Evolutionary conservation across 2,888 invertebrate genomes (phyloP), one percentile per base, ranked within the genome.

Genomic region (Agriopis aurantiaria): DNA sequence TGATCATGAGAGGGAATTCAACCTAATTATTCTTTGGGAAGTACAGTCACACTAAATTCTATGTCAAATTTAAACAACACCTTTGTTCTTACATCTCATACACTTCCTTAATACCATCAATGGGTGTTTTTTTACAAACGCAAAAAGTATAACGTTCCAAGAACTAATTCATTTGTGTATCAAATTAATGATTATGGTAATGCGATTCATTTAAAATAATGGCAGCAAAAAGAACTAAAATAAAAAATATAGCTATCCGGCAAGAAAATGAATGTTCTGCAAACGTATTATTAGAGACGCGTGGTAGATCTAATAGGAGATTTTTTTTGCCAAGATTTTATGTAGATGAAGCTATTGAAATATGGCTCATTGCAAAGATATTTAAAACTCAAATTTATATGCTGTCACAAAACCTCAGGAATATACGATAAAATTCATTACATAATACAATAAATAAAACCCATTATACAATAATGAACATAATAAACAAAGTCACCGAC

Each of bases 181-280:
- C 69, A 68, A 74, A 76, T 72, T 71, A 67, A 73, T 71, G 69
- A 66, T 69, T 74, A 75, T 75, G 74, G 52, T 75, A 75, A 75
- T 77, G 58, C 67, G 68, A 73, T 73, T 74, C 70, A 73, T 75
- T 75, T 71, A 75, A 61, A 75, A 70, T 64, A 74, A 77, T 77
- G 59, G 70, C 63, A 53, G 66, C 65, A 76, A 73, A 74, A 75
- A 76, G 61, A 45, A 9, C 41, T 53, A 41, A 12, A 63, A 63
- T 49, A 56, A 65, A 69, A 62, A 62, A 61, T 17, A 59, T n/a
- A 23, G 52, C 57, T 46, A 68, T 73, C 75, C 68, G 73, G 64
- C 68, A 71, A 51, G 53, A 64, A 63, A 71, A 73, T 70, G 68
- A 72, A 75, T 72, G 72, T 61, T 63, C 66, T 64, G 45, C 65